These are phyloP conservation scores for Eurypyga helias DNA, from an alignment of 2,113 vertebrate species.

Conservation along the genomic window DNA sequence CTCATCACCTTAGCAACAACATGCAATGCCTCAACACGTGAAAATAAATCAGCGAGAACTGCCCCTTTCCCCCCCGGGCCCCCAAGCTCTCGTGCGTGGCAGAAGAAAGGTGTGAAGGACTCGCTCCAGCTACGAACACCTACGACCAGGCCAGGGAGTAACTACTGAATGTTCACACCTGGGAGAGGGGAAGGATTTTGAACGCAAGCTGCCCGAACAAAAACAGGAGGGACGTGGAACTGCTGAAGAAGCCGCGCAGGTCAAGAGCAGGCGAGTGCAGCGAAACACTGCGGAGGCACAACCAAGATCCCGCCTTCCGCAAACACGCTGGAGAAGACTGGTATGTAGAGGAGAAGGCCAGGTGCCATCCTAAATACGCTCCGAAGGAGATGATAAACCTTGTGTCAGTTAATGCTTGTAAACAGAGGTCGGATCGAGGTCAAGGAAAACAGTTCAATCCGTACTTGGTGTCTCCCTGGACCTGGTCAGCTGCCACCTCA, in stretches of 20 bases:
- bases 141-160: not conserved
- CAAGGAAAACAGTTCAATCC: not conserved
- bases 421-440: not conserved
- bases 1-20: not conserved
- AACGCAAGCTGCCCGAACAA: not conserved
- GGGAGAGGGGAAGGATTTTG: not conserved
- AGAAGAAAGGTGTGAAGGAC: not conserved
- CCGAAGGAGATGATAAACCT: not conserved
- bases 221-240: fast-evolving
- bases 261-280: not conserved
- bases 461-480: not conserved
- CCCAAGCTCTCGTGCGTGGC: not conserved
- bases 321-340: not conserved
- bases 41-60: not conserved
- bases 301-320: not conserved
- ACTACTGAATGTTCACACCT: not conserved
- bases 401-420: not conserved
- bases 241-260: not conserved
- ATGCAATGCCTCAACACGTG: not conserved
- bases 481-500: not conserved
- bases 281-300: not conserved
- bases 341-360: not conserved
- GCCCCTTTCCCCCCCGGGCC: not conserved
- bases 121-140: not conserved
- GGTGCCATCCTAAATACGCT: not conserved